Evolutionary conservation across 2,888 invertebrate species (phyloP).

Genomic region (Caenorhabditis doughertyi): DNA sequence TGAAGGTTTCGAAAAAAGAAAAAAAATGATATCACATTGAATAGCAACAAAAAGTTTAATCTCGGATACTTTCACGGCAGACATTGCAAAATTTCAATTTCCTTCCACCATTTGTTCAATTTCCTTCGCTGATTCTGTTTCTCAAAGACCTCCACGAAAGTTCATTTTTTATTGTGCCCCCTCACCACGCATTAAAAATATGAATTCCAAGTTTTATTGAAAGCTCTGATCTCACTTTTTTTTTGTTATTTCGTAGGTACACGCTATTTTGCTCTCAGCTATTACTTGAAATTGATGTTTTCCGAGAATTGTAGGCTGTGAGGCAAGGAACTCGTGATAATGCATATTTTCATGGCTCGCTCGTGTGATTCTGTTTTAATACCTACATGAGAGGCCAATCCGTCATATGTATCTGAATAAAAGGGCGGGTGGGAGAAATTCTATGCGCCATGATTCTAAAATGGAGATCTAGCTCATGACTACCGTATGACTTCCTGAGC

Average conservation of each 20-base stretch:
- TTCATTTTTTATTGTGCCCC: not conserved
- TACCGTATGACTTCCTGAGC: too few species aligned
- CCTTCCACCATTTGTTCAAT: not conserved
- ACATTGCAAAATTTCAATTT: conserved; percentile 1
- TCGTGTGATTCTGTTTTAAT: not conserved
- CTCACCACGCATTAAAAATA: too few species aligned
- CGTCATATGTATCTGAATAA: not conserved
- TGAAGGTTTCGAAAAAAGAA: not conserved
- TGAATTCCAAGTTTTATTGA: not conserved
- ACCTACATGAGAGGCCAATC: not conserved
- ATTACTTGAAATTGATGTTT: not conserved
- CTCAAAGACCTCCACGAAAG: not conserved
- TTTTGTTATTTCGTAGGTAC: not conserved
- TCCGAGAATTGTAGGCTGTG: too few species aligned
- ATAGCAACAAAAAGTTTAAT: conserved; percentile 1
- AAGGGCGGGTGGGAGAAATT: too few species aligned
- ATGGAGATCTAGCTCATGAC: too few species aligned
- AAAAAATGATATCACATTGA: not conserved
- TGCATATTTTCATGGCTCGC: too few species aligned
- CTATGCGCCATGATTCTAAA: too few species aligned
- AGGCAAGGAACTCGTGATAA: conserved; percentile 2
- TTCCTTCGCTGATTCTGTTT: not conserved
- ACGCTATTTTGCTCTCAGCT: not conserved
- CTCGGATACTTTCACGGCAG: not conserved
- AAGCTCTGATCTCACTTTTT: not conserved